Percentiles rank a stretch among this genome's conserved stretches.
phyloP scores from a whole-genome alignment of 2,797 vertebrate species.

The Botia kubotai region DNA sequence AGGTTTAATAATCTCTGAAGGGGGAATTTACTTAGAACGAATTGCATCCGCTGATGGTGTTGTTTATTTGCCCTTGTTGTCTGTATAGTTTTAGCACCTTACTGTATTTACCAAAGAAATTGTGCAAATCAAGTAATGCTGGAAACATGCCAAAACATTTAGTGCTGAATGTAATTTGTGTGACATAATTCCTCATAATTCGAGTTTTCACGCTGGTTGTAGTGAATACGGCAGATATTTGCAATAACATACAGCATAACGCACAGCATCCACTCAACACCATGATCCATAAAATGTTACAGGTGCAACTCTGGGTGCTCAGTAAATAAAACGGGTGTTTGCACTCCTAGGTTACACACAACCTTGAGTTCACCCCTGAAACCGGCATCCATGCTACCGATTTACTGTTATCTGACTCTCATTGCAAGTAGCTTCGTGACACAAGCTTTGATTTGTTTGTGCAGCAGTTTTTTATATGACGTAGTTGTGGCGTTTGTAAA shows the following conservation, averaged over 20 bases:
- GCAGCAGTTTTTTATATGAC: neutral
- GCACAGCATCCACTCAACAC: too few species aligned
- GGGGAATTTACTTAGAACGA: neutral
- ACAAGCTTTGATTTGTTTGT: neutral
- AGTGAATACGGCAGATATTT: neutral
- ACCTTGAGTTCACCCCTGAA: neutral
- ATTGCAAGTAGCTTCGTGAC: neutral
- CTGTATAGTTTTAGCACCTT: neutral
- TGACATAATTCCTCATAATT: neutral
- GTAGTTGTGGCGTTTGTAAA: neutral
- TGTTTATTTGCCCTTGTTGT: neutral
- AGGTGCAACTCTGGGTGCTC: neutral
- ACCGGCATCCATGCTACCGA: neutral
- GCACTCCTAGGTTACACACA: neutral
- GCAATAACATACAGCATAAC: too few species aligned
- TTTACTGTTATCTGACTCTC: conserved; percentile 2
- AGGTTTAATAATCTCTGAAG: neutral
- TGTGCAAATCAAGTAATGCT: neutral
- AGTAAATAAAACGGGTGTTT: neutral
- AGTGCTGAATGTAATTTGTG: neutral
- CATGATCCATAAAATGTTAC: neutral
- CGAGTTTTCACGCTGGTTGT: neutral
- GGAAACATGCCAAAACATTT: neutral
- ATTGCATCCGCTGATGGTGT: neutral
- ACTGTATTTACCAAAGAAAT: neutral